Conservation (phyloP, 2,113 vertebrate genomes). For the Heterochromis multidens region DNA sequence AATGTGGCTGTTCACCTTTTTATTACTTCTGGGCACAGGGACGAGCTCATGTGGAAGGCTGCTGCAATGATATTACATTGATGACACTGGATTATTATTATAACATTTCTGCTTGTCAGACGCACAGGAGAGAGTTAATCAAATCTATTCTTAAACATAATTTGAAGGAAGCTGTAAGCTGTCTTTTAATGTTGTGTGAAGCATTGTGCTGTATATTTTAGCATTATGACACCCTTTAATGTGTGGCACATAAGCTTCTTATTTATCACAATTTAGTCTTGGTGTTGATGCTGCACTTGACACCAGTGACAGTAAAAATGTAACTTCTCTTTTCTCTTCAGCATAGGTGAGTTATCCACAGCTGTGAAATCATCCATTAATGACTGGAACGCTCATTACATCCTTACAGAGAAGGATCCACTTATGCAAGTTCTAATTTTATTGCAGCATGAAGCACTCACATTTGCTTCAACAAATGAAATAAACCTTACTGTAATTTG, state of each 20-base stretch:
- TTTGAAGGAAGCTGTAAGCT: neutral
- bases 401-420: neutral
- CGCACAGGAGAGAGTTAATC: neutral
- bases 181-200: neutral
- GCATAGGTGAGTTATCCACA: neutral
- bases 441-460: neutral
- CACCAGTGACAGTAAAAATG: neutral
- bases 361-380: neutral
- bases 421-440: neutral
- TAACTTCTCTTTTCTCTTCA: neutral
- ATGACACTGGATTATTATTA: slow-evolving; percentile 13
- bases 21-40: slow-evolving; percentile 48
- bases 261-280: neutral
- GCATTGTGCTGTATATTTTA: neutral
- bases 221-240: neutral
- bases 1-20: slow-evolving; percentile 38
- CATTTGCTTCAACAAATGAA: neutral
- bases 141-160: neutral
- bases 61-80: neutral
- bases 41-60: neutral
- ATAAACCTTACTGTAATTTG: neutral
- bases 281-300: neutral
- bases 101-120: neutral
- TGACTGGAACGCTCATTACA: neutral
- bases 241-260: neutral